Base-by-base conservation (phyloP, 1,140 invertebrate species). In the Brachystomella parvula region DNA sequence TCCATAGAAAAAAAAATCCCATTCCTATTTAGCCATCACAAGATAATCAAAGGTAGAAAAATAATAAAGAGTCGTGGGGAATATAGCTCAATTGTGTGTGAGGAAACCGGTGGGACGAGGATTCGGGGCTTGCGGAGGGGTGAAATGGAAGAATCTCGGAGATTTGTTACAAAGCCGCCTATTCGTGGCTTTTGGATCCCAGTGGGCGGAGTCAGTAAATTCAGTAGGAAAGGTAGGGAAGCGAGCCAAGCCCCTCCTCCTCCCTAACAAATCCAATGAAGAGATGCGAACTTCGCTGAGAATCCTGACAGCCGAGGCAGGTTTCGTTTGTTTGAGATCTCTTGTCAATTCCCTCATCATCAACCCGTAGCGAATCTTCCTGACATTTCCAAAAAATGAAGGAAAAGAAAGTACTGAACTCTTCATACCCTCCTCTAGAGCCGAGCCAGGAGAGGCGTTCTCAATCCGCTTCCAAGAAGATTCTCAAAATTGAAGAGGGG, bases 291-390 rank as follows among this genome's bases (percentile, higher is more conserved):
- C 53, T 64, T 57, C 57, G 53, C 19, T 65, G 53, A 28, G 21
- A 53, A 17, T 53, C 49, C 24, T 53, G 49, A 53, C 49, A 53
- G 49, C 49, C 24, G 49, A 26, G 49, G 49, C 12, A 53, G 39
- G 24, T 15, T 15, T 15, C 49, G 49, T 15, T 53, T 53, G 49
- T 26, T 26, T 53, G 66, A 70, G 68, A 73, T 70, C 66, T 73
- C 65, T 68, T 73, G 71, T 73, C 71, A 73, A 73, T 70, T 73
- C 65, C n/a, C n/a, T n/a, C 71, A 73, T 73, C 68, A 73, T 70
- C 68, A 70, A 65, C 61, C 66, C 71, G 68, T 73, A 62, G 68
- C 68, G 66, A 73, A 73, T 70, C 71, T 67, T 32, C 47, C 71
- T 73, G 71, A 73, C 71, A 70, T 67, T 70, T 72, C 60, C 60